Evolutionary conservation across 2,888 invertebrate species (phyloP).

Genomic region (Liodrosophila aerea): DNA sequence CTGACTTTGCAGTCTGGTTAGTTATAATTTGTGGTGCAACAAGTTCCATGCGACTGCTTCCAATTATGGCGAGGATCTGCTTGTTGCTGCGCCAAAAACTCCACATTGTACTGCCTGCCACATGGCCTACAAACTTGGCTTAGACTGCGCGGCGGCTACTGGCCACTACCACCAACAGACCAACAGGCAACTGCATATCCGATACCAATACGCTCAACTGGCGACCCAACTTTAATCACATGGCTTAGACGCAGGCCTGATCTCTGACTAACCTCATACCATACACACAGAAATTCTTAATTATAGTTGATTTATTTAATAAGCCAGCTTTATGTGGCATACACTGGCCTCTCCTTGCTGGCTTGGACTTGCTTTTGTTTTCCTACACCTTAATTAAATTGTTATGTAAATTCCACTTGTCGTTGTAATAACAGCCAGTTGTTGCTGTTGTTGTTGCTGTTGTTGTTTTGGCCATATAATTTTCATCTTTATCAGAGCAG

Average conservation of each 20-base stretch:
- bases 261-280: conserved; percentile 28
- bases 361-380: conserved; percentile 19
- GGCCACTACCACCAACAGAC: conserved; percentile 11
- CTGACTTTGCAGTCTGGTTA: conserved; percentile 24
- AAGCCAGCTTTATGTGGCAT: conserved; percentile 43
- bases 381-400: conserved; percentile 70
- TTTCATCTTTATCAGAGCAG: conserved; percentile 65
- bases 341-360: conserved; percentile 54
- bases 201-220: conserved; percentile 9
- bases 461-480: conserved; percentile 55
- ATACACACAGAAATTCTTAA: conserved; percentile 42
- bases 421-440: conserved; percentile 44
- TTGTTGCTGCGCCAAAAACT: conserved; percentile 72
- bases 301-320: conserved; percentile 71
- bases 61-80: conserved; percentile 78
- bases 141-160: conserved; percentile 62
- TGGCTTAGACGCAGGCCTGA: conserved; percentile 20
- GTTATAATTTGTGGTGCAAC: conserved; percentile 72
- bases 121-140: conserved; percentile 50
- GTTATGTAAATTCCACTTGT: conserved; percentile 78
- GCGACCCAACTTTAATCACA: conserved; percentile 31
- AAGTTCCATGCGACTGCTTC: conserved; percentile 79
- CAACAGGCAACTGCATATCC: conserved; percentile 39
- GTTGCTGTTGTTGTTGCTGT: conserved; percentile 16
- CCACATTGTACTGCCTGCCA: conserved; percentile 40